Base-by-base conservation (phyloP, 2,113 vertebrate genomes). In the Vulpes lagopus region DNA sequence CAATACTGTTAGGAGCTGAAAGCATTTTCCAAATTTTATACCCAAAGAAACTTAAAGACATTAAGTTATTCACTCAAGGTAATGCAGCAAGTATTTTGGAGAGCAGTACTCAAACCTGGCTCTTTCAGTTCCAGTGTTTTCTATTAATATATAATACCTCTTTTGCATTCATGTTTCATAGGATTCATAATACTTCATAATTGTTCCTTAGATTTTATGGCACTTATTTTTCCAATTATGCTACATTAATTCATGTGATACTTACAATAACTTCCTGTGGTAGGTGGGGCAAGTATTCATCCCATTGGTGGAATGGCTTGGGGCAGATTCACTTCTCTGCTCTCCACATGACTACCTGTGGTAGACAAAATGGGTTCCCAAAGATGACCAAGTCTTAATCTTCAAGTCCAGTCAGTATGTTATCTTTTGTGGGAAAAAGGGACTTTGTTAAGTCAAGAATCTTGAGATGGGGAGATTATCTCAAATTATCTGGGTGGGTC, bases 81-180 rank as follows among this genome's bases (percentile, higher is more conserved):
- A 78, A 62, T 12, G 35, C 16, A 67, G 32, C 9, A 82, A 60
- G 73, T 73, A 82, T 91, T 95, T 89, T 85, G 55, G n/a, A 91
- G 60, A 79, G 17, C 8, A 43, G 12, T 35, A 92, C 35, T 90
- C 60, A 83, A 92, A n/a, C n/a, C 1, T 11, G 16, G n/a, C 3
- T 97, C 25, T 81, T 78, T 91, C 38, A 59, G 49, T 84, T 84
- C 59, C 11, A 92, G 59, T 60, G 20, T 84, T 62, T 91, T 82
- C 12, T n/a, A 20, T 95, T 67, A 60, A 57, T 35, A 85, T 38
- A 38, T 64, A 79, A 81, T 16, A 25, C 2, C 0, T 3, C 11
- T 51, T 73, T 73, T 38, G 17, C 32, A 51, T 22, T 9, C 38
- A 38, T 35, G 69, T 73, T 53, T 79, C 55, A 67, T 16, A 86